A percentile compares a stretch with the other conserved stretches of the same genome.
phyloP scores from a whole-genome alignment of 2,113 vertebrate species.

The Balaeniceps rex region DNA sequence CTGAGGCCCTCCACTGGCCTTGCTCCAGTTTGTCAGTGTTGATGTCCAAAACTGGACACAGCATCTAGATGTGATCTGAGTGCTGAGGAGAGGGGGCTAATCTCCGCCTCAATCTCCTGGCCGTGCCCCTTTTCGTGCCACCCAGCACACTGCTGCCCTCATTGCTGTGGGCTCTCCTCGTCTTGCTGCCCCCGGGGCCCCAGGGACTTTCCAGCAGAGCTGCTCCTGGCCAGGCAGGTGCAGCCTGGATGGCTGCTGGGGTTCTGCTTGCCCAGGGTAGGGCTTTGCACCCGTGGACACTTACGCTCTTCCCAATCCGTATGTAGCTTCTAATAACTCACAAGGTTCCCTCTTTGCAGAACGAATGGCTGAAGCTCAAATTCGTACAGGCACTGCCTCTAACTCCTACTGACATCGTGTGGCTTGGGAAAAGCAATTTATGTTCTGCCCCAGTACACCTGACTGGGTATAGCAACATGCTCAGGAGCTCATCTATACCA shows the following conservation, averaged over 20 bases:
- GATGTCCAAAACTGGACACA: background rate
- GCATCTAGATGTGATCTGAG: background rate
- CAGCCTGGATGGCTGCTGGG: background rate
- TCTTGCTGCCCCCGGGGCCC: too few relatives aligned
- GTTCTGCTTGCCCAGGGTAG: background rate
- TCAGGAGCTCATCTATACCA: background rate
- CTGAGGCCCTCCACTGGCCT: background rate
- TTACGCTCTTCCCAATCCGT: background rate
- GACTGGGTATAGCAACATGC: background rate
- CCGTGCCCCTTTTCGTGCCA: background rate
- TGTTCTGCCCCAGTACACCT: background rate
- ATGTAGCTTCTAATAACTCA: background rate
- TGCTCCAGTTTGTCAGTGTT: background rate
- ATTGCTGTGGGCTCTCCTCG: background rate
- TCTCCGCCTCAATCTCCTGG: background rate
- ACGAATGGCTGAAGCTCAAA: background rate
- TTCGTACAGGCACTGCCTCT: background rate
- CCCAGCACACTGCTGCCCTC: background rate
- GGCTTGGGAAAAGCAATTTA: background rate
- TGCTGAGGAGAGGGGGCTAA: background rate
- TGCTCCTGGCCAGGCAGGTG: background rate
- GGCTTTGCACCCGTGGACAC: background rate
- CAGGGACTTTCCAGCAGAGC: background rate
- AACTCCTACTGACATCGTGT: rapidly evolving
- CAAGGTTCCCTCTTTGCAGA: background rate